Evolutionary conservation across 2,797 vertebrate species (phyloP).

Genomic region (Parambassis ranga): DNA sequence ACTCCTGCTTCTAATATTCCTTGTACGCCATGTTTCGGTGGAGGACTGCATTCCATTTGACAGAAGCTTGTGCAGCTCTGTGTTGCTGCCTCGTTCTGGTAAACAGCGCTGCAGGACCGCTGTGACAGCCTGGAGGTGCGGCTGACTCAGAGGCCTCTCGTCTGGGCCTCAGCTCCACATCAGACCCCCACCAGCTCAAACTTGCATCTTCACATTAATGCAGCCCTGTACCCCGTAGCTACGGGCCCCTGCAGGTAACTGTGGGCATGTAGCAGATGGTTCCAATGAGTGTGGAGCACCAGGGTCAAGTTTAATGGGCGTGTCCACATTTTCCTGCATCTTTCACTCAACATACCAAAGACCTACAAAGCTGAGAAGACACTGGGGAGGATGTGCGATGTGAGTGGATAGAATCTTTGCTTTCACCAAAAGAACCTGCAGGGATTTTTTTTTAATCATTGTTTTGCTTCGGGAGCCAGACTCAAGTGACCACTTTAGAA

Average conservation of each 20-base stretch:
- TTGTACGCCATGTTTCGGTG: neutral
- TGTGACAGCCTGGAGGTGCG: constrained; percentile 42
- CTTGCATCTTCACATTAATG: constrained; percentile 20
- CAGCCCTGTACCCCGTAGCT: constrained; percentile 18
- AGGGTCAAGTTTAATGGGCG: constrained; percentile 28
- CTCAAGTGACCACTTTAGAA: too few species aligned
- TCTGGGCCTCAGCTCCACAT: constrained; percentile 14
- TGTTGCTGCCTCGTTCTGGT: neutral
- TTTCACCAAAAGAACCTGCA: too few species aligned
- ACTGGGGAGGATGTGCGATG: too few species aligned
- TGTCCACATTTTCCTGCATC: constrained; percentile 35
- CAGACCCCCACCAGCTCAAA: constrained; percentile 14
- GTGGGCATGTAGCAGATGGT: constrained; percentile 39
- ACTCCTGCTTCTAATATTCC: constrained; percentile 18
- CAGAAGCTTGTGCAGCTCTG: constrained; percentile 4
- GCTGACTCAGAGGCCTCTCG: constrained; percentile 30
- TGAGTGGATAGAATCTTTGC: too few species aligned
- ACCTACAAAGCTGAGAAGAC: too few species aligned
- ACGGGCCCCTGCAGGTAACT: constrained; percentile 38
- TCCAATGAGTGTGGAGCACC: constrained; percentile 45
- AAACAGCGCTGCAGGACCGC: constrained; percentile 37
- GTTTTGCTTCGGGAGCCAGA: too few species aligned
- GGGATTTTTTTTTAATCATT: too few species aligned
- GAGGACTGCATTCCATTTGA: neutral
- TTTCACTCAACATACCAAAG: constrained; percentile 27